Evolutionary conservation across 2,113 vertebrate genomes (phyloP), one percentile per base, ranked within the genome.

Genomic region (Meriones unguiculatus): DNA sequence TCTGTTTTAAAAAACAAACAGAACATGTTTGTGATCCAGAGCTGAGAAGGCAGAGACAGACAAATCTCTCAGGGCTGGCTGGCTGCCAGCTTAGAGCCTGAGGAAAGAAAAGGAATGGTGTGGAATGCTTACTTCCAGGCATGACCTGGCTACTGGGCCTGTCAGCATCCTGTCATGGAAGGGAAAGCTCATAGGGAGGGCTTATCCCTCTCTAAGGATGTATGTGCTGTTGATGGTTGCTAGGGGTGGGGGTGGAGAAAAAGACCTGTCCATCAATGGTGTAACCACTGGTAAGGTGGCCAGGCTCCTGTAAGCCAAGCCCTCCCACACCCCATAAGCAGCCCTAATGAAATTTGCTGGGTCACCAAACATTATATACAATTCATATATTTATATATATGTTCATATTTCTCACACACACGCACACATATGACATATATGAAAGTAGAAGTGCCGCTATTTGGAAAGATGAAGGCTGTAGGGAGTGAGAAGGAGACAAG

Each of bases 1-100:
- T 20, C 30, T 54, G 7, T 22, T 50, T 38, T 25, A 59, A 94
- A 94, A 91, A 96, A 92, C 94, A 95, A 80, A 35, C 52, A n/a
- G 30, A 73, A 50, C 76, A 52, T 8, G 35, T 15, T 52, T 18
- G 28, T 32, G 76, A 78, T 18, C 15, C 50, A 32, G 30, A 15
- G 54, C 77, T 54, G 50, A 54, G 10, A 80, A 54, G 30, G 32
- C 30, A 54, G 17, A 32, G 28, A 78, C 76, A 78, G 46, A 32
- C 17, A 54, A 54, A 80, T 35, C 18, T 50, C 50, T 20, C 46
- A 8, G 15, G 15, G 30, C 76, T 80, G 2, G 2, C 18, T 35
- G 50, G 50, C 30, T 35, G 9, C 8, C 50, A 54, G 67, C 77
- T 41, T 80, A 80, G 77, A 54, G 50, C 50, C 77, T 12, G 30